Conservation (phyloP, 2,888 invertebrate species). For the Campopleginae sp. region DNA sequence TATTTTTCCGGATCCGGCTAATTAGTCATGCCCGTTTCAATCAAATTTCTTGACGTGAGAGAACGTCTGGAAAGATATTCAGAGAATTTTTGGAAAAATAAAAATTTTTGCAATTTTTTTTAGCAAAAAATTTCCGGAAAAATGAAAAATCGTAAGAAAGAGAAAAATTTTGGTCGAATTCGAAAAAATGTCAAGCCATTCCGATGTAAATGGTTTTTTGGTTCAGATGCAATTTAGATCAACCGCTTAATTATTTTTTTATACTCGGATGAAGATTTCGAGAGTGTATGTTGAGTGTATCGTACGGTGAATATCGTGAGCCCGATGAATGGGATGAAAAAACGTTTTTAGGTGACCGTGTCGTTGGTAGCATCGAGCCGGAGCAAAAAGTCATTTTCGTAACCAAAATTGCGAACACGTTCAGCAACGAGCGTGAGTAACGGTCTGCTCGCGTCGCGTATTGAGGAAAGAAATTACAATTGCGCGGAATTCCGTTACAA, state of each 20-base stretch:
- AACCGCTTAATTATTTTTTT: neutral
- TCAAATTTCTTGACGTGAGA: neutral
- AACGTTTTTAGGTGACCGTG: slow-evolving; percentile 22
- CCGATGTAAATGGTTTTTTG: neutral
- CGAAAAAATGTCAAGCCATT: neutral
- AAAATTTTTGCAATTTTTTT: no score
- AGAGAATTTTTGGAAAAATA: neutral
- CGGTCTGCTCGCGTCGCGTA: neutral
- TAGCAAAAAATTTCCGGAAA: neutral
- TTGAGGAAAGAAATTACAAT: slow-evolving; percentile 1
- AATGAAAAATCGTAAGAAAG: no score
- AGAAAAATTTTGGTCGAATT: neutral
- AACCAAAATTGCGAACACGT: slow-evolving; percentile 44
- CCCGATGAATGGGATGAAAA: neutral
- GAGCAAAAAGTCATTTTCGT: slow-evolving; percentile 20
- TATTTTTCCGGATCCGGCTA: no score
- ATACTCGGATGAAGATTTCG: neutral
- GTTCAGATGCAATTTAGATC: neutral
- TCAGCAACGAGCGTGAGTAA: slow-evolving; percentile 20
- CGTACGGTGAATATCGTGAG: neutral
- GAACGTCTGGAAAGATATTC: neutral
- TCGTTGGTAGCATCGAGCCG: neutral
- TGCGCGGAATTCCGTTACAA: slow-evolving; percentile 6
- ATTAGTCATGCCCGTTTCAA: no score
- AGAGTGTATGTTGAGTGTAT: neutral